Evolutionary conservation across 2,888 invertebrate species (phyloP).

Genomic region (Macrophya alboannulata): DNA sequence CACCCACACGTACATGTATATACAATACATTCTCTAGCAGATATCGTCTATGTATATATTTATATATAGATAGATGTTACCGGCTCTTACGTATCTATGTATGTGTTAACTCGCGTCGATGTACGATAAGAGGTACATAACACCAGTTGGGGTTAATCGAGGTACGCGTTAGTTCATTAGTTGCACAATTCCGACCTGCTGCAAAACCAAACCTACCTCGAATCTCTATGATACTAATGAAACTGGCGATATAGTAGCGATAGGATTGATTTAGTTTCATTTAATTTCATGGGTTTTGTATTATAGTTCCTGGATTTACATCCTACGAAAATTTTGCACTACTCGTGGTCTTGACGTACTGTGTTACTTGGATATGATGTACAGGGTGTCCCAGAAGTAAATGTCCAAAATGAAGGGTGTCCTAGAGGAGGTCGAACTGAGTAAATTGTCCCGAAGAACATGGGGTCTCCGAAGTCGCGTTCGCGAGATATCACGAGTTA

Average conservation of each 20-base stretch:
- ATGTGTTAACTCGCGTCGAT: neutral
- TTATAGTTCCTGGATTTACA: slow-evolving; percentile 27
- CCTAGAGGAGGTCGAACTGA: no score
- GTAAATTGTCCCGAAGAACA: no score
- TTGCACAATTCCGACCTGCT: slow-evolving; percentile 67
- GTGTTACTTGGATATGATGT: no score
- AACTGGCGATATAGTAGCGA: slow-evolving; percentile 73
- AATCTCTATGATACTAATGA: slow-evolving; percentile 69
- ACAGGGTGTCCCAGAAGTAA: no score
- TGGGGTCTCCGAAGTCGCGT: no score
- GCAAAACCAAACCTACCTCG: slow-evolving; percentile 23
- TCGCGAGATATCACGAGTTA: no score
- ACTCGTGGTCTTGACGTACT: no score
- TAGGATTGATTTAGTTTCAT: slow-evolving; percentile 74
- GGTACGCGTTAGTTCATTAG: slow-evolving; percentile 77
- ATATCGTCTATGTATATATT: slow-evolving; percentile 4
- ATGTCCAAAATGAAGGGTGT: no score
- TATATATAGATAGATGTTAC: slow-evolving; percentile 1
- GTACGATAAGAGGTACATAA: slow-evolving; percentile 64
- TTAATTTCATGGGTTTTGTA: slow-evolving; percentile 59
- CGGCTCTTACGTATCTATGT: neutral
- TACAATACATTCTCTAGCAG: neutral
- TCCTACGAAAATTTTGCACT: neutral
- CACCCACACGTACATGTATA: neutral
- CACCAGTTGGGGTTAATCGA: slow-evolving; percentile 74